A percentile compares a stretch with the other conserved stretches of the same genome.
phyloP scores from a whole-genome alignment of 23 tunicate genomes.

The Styela clava region DNA sequence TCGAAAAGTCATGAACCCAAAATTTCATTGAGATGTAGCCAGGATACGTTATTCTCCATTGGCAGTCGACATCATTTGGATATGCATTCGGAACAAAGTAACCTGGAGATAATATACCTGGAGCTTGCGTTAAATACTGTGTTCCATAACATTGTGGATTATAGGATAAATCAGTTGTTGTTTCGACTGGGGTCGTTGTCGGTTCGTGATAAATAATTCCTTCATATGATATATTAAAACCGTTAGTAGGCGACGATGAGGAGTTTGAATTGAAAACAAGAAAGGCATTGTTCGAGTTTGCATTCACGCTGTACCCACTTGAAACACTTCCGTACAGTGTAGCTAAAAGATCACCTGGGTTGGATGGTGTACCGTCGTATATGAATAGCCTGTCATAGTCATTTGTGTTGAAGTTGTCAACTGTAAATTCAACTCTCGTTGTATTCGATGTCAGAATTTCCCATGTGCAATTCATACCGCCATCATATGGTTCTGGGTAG shows the following conservation, averaged over 20 bases:
- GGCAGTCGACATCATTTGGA: slow-evolving; percentile 20
- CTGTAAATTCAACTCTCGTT: neutral
- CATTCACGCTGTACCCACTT: slow-evolving; percentile 9
- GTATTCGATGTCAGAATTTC: neutral
- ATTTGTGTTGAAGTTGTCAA: neutral
- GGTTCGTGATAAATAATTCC: neutral
- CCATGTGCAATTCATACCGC: slow-evolving; percentile 8
- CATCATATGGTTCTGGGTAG: neutral
- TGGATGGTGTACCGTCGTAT: slow-evolving; percentile 4
- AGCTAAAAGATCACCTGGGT: neutral
- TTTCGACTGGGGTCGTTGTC: neutral
- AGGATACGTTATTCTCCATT: slow-evolving; percentile 16
- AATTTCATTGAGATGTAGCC: neutral
- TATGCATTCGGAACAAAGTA: slow-evolving; percentile 12
- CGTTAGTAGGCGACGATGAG: neutral
- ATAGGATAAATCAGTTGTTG: neutral
- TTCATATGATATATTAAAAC: neutral
- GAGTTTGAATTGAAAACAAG: neutral
- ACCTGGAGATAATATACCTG: neutral
- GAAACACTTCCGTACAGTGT: neutral
- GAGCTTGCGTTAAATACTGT: neutral
- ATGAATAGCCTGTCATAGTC: neutral
- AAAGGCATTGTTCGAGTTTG: neutral
- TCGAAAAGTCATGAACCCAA: neutral
- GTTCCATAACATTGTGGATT: neutral